Percentiles rank a stretch among this genome's conserved stretches.
Evolutionary conservation across 2,888 invertebrate genomes (phyloP).

Genomic region (Camptogramma bilineatum): DNA sequence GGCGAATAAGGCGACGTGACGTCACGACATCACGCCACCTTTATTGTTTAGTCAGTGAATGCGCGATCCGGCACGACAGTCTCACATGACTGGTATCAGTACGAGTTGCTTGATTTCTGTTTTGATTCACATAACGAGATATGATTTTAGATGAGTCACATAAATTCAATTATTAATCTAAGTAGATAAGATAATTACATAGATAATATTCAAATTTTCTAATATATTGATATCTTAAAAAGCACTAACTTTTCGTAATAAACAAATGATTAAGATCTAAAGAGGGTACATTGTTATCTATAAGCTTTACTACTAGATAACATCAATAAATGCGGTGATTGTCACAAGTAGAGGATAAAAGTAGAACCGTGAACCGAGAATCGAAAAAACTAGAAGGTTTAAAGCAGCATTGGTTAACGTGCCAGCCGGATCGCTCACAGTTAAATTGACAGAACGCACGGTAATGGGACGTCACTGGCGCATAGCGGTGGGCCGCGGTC

Average conservation of each 20-base stretch:
- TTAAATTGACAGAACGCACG: slow-evolving; percentile 70
- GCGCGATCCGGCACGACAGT: slow-evolving; percentile 73
- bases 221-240: background rate
- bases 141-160: background rate
- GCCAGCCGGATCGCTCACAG: slow-evolving; percentile 68
- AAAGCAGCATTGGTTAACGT: slow-evolving; percentile 36
- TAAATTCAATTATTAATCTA: background rate
- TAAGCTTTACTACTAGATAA: background rate
- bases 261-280: background rate
- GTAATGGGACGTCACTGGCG: slow-evolving; percentile 63
- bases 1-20: slow-evolving; percentile 80
- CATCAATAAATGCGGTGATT: background rate
- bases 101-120: slow-evolving; percentile 12
- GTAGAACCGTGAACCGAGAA: background rate
- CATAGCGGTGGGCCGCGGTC: slow-evolving; percentile 55
- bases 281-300: background rate
- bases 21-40: slow-evolving; percentile 85
- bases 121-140: background rate
- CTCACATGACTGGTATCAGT: slow-evolving; percentile 45
- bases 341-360: background rate
- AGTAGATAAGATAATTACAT: background rate
- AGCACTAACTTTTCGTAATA: background rate
- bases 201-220: background rate
- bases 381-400: slow-evolving; percentile 2
- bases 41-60: slow-evolving; percentile 72